phyloP scores from a whole-genome alignment of 2,113 vertebrate species.

The Megaleporinus macrocephalus region DNA sequence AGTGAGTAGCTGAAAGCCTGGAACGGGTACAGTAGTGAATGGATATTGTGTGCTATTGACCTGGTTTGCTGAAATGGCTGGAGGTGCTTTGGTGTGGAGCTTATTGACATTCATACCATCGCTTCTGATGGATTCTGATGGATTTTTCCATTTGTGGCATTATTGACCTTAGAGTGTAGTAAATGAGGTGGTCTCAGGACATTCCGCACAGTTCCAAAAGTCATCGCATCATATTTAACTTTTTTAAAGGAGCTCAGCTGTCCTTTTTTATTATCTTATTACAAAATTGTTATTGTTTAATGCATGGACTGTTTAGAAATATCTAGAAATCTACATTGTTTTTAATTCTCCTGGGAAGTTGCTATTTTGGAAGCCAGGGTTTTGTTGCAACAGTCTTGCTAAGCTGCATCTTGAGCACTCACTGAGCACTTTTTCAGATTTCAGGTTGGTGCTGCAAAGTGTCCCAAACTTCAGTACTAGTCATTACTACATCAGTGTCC shows the following conservation, averaged over 20 bases:
- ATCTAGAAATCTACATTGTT: too few relatives aligned
- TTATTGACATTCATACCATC: constrained; percentile 56
- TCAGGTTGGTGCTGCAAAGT: too few relatives aligned
- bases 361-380: too few relatives aligned
- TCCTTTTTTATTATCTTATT: neutral
- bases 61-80: constrained; percentile 23
- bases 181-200: constrained; percentile 56
- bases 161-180: constrained; percentile 68
- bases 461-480: too few relatives aligned
- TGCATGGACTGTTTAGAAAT: too few relatives aligned
- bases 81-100: constrained; percentile 52
- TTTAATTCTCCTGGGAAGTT: too few relatives aligned
- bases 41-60: constrained; percentile 8
- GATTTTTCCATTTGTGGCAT: constrained; percentile 70
- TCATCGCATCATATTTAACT: constrained; percentile 18
- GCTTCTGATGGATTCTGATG: constrained; percentile 53
- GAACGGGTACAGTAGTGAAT: constrained; percentile 8
- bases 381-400: too few relatives aligned
- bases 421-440: too few relatives aligned
- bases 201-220: constrained; percentile 27
- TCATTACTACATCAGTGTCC: too few relatives aligned
- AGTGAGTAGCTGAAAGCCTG: constrained; percentile 7
- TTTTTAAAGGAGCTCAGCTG: neutral
- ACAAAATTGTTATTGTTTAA: too few relatives aligned
- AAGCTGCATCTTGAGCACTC: too few relatives aligned